Base-by-base conservation (phyloP, 2,797 vertebrate genomes). In the Pseudopleuronectes americanus region DNA sequence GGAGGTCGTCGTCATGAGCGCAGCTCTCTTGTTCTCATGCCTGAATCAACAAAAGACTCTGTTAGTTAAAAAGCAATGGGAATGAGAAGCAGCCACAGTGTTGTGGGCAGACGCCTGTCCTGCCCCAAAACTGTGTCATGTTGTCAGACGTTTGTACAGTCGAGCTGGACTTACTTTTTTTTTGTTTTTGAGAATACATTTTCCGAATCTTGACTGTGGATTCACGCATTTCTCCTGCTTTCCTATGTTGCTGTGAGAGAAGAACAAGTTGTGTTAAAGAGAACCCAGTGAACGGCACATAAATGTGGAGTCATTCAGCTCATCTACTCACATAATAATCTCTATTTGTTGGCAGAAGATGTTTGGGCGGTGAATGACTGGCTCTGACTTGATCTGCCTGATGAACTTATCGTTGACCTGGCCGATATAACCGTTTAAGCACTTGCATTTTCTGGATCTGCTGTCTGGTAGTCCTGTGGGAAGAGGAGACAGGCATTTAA, bases 291-390 rank as follows among this genome's bases (percentile, higher is more conserved):
- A 56, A 9, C 7, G 47, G 23, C 16, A 2, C 22, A 17, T 24
- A 12, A 19, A 24, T n/a, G 16, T 24, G 1, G 0, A 1, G 52
- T 33, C 12, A 36, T 6, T 28, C 3, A 31, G 36, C 38, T 61
- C 10, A 21, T 31, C 13, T 22, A 71, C 81, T 80, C 60, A 80
- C 81, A 77, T 84, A 1, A 80, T 84, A 13, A 56, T 56, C 3
- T 84, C 77, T 6, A 14, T 38, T 0, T 9, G 17, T 31, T 41
- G 48, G 45, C 77, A 80, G 71, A 77, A 80, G 77, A 16, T 17
- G 9, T 60, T 74, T 1, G 74, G 67, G 0, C 1, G 1, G 28
- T 69, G 33, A 2, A 80, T 1, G 2, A 58, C 47, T 0, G 64
- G 71, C 21, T 51, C 21, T 26, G 2, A 0, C 47, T 41, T 23